These are phyloP conservation scores for Thripadectes ignobilis DNA, from an alignment of 2,797 vertebrate genomes.

Conservation along the genomic window DNA sequence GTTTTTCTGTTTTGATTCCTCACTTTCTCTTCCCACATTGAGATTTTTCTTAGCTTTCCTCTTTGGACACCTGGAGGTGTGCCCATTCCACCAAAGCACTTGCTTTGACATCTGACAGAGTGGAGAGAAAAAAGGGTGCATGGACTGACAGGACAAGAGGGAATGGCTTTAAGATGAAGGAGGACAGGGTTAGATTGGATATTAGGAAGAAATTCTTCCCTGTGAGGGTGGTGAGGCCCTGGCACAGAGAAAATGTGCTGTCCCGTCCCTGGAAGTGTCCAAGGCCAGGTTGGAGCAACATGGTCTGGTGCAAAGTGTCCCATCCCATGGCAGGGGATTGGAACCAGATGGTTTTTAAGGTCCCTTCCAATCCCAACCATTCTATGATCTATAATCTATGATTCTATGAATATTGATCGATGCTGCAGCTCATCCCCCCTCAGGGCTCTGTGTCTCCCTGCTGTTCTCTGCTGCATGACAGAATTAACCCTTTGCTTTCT, in stretches of 20 bases:
- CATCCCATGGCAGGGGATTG: background rate
- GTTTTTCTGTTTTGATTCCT: background rate
- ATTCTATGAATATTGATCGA: background rate
- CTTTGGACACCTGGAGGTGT: background rate
- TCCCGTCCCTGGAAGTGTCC: background rate
- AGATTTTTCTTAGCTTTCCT: background rate
- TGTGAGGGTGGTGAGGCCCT: accelerated
- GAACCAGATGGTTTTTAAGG: background rate
- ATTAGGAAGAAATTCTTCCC: background rate
- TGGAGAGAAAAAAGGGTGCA: background rate
- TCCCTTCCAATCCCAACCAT: too few species aligned
- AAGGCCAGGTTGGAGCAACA: accelerated
- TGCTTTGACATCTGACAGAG: background rate
- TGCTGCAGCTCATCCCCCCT: background rate
- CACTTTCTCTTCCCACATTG: background rate
- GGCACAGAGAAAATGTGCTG: background rate
- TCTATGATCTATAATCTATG: background rate
- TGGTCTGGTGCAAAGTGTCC: background rate
- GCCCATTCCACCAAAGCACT: background rate
- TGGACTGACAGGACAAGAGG: background rate
- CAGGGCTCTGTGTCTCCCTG: background rate
- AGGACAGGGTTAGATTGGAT: background rate
- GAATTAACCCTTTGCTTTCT: background rate
- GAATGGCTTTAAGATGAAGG: background rate
- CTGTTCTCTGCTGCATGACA: background rate